phyloP scores from a whole-genome alignment of 2,797 vertebrate species.

The Chloroceryle inda region DNA sequence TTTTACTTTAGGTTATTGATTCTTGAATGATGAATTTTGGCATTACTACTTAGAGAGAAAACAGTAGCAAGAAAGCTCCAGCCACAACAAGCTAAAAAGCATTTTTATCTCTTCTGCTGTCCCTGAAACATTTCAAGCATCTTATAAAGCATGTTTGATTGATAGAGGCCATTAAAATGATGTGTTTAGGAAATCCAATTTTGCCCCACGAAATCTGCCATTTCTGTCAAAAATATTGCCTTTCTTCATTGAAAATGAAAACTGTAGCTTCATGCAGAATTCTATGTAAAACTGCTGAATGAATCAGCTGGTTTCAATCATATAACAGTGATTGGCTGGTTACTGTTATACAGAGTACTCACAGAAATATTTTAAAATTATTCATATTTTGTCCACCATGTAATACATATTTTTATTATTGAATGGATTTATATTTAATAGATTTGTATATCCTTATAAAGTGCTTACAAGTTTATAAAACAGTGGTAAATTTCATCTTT shows the following conservation, averaged over 20 bases:
- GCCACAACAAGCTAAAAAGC: background rate
- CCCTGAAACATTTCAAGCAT: conserved; percentile 1
- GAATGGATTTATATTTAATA: background rate
- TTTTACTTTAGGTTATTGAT: background rate
- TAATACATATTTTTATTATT: background rate
- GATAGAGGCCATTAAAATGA: conserved; percentile 15
- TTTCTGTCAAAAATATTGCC: background rate
- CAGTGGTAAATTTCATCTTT: background rate
- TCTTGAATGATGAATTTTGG: background rate
- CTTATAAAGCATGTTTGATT: conserved; percentile 16
- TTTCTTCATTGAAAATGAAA: conserved; percentile 33
- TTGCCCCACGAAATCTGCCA: background rate
- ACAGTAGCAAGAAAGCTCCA: background rate
- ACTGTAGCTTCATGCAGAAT: background rate
- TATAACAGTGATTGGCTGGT: background rate
- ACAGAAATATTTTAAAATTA: background rate
- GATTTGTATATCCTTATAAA: background rate
- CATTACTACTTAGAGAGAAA: background rate
- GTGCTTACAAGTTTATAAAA: background rate
- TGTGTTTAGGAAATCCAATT: conserved; percentile 16
- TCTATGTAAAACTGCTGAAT: background rate
- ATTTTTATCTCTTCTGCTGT: conserved; percentile 8
- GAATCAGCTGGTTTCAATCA: background rate
- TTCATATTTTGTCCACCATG: accelerated
- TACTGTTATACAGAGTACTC: background rate